Conservation (phyloP, 2,113 vertebrate genomes). For the Chascanopsetta lugubris region DNA sequence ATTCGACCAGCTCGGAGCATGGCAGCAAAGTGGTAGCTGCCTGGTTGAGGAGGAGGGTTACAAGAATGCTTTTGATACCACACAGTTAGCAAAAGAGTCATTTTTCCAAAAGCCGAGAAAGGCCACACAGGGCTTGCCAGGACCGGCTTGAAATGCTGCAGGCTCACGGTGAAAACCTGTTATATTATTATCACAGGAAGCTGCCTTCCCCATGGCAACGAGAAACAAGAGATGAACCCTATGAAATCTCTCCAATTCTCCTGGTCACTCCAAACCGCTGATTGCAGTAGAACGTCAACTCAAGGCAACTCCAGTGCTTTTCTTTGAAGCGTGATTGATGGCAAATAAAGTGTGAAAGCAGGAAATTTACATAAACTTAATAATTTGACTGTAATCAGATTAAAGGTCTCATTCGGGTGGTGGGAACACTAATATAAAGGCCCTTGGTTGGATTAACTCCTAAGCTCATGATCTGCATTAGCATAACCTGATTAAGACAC, state of each 20-base stretch:
- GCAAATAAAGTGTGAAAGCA: neutral
- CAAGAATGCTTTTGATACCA: conserved; percentile 69
- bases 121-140: conserved; percentile 42
- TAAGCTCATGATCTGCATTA: conserved; percentile 28
- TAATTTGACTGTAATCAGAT: conserved; percentile 3
- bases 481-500: conserved; percentile 30
- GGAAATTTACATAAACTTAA: neutral
- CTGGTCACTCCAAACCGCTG: neutral
- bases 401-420: neutral
- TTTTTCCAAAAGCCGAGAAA: conserved; percentile 43
- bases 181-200: conserved; percentile 39
- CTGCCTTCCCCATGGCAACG: conserved; percentile 39
- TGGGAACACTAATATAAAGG: neutral
- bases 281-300: neutral
- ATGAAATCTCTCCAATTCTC: conserved; percentile 22
- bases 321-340: neutral
- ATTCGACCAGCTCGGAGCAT: conserved; percentile 44
- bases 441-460: conserved; percentile 24
- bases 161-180: conserved; percentile 36
- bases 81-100: conserved; percentile 48
- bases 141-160: conserved; percentile 35
- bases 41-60: conserved; percentile 31
- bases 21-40: conserved; percentile 20
- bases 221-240: conserved; percentile 39
- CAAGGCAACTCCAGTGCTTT: too few relatives aligned